These are phyloP conservation scores for Andrena bicolor DNA, from an alignment of 2,888 invertebrate genomes.

Conservation along the genomic window DNA sequence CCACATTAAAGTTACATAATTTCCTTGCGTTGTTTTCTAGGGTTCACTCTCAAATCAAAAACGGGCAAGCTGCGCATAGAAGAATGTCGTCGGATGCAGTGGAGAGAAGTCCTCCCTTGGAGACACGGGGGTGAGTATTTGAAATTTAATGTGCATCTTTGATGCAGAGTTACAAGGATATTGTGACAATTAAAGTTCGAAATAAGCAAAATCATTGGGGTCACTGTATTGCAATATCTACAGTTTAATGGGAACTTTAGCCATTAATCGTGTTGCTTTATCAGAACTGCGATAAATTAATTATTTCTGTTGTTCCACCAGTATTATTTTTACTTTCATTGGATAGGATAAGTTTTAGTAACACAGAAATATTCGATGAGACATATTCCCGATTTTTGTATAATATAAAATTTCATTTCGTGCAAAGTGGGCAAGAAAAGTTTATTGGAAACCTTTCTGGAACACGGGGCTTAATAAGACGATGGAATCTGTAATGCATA, in stretches of 20 bases:
- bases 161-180: background rate
- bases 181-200: background rate
- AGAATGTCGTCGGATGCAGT: constrained; percentile 17
- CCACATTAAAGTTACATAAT: constrained; percentile 69
- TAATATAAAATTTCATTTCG: constrained; percentile 5
- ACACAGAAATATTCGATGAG: background rate
- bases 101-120: background rate
- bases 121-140: constrained; percentile 16
- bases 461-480: background rate
- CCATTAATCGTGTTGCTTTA: background rate
- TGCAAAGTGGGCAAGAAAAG: background rate
- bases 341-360: background rate
- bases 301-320: background rate
- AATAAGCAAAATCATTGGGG: background rate
- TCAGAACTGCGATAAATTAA: background rate
- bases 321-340: background rate
- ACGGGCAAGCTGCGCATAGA: background rate
- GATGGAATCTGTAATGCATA: constrained; percentile 19
- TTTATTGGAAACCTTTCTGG: background rate
- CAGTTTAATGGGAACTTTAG: background rate
- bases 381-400: background rate
- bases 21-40: constrained; percentile 58
- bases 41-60: constrained; percentile 36
- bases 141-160: background rate
- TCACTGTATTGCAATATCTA: too few species aligned